Conservation (phyloP, 2,888 invertebrate genomes). For the Pyralis farinalis region DNA sequence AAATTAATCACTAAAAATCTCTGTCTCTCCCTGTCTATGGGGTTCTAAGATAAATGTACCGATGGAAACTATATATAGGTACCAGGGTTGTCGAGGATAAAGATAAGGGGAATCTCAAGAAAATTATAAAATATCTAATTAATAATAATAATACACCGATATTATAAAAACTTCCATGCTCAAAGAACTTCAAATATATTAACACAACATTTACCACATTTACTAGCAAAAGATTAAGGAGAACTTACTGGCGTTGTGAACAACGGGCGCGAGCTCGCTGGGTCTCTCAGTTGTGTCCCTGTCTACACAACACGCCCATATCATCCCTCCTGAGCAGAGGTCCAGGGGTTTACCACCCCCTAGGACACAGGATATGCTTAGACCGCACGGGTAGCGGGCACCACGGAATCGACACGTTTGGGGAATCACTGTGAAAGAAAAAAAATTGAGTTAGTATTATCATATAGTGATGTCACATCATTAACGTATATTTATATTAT, state of each 20-base stretch:
- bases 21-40: no score
- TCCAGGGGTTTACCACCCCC: conserved; percentile 94
- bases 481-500: no score
- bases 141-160: no score
- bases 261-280: conserved; percentile 81
- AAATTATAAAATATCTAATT: no score
- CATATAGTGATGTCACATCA: no score
- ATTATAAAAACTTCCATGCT: no score
- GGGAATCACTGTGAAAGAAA: conserved; percentile 88
- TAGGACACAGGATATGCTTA: conserved; percentile 94
- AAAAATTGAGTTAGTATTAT: conserved; percentile 6
- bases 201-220: background rate
- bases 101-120: no score
- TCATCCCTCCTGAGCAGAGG: conserved; percentile 95
- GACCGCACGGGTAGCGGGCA: conserved; percentile 92
- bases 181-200: no score
- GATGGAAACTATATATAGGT: no score
- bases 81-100: no score
- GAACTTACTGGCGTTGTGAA: conserved; percentile 94
- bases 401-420: conserved; percentile 93
- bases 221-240: background rate
- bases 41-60: no score
- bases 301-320: conserved; percentile 96
- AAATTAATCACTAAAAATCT: no score
- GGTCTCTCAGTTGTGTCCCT: conserved; percentile 82